These are phyloP conservation scores for Paelopatides confundens DNA, from an alignment of 53 echinoderm and acorn worm species.

Conservation along the genomic window DNA sequence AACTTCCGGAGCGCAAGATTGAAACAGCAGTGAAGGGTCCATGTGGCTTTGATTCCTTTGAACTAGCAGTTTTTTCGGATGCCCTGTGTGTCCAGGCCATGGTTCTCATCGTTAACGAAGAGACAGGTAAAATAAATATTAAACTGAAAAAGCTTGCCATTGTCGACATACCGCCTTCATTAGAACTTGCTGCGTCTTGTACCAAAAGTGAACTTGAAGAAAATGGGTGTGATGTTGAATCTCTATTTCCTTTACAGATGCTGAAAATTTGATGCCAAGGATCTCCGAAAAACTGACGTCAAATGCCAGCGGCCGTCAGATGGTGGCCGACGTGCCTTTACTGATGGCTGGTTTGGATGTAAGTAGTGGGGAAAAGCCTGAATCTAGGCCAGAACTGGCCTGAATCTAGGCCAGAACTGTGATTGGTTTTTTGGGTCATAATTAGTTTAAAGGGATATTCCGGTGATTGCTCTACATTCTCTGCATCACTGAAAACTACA, in stretches of 20 bases:
- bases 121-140: slow-evolving; percentile 83
- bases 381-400: background rate
- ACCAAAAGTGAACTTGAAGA: too few species aligned
- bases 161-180: too few species aligned
- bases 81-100: slow-evolving; percentile 88
- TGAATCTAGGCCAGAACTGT: too few species aligned
- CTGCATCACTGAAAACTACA: too few species aligned
- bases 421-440: too few species aligned
- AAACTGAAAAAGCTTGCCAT: too few species aligned
- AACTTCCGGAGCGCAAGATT: slow-evolving; percentile 80
- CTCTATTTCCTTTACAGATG: slow-evolving; percentile 70
- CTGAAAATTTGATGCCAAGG: slow-evolving; percentile 81
- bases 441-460: too few species aligned
- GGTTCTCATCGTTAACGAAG: slow-evolving; percentile 89
- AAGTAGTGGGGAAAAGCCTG: background rate
- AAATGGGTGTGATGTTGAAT: too few species aligned
- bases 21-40: slow-evolving; percentile 75
- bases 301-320: slow-evolving; percentile 73
- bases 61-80: slow-evolving; percentile 78
- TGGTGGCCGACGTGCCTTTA: slow-evolving; percentile 89
- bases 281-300: slow-evolving; percentile 86
- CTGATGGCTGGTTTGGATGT: slow-evolving; percentile 87
- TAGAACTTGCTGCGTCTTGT: too few species aligned
- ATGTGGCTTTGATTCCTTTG: slow-evolving; percentile 85
- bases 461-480: too few species aligned